phyloP scores from a whole-genome alignment of 2,113 vertebrate species.

The Aythya baeri region DNA sequence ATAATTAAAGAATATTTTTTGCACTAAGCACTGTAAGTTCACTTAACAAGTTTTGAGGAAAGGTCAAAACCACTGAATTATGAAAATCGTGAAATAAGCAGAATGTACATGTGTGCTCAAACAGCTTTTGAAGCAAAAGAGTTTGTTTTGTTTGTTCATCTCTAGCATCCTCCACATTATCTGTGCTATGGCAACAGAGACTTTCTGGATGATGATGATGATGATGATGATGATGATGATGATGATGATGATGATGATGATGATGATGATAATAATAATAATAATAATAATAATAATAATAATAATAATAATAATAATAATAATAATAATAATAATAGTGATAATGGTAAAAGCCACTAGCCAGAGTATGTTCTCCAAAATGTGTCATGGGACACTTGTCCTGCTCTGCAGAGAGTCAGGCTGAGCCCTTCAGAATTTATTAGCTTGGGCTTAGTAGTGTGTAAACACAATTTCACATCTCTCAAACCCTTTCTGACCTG shows the following conservation, averaged over 20 bases:
- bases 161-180: background rate
- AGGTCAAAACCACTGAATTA: accelerated
- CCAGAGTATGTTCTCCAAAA: background rate
- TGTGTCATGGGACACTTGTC: background rate
- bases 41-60: background rate
- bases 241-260: too few species aligned
- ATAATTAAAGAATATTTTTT: background rate
- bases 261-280: too few species aligned
- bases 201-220: background rate
- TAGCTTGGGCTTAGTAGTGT: background rate
- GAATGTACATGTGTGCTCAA: background rate
- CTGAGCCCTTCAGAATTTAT: background rate
- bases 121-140: background rate
- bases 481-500: background rate
- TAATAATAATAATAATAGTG: accelerated
- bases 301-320: accelerated
- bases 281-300: accelerated
- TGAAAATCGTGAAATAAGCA: background rate
- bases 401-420: background rate
- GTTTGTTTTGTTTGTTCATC: background rate
- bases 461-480: background rate
- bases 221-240: background rate
- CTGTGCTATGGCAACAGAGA: background rate
- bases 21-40: background rate
- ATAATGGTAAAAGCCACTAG: background rate